Base-by-base conservation (phyloP, 2,113 vertebrate species). In the Melanostigma gelatinosum region DNA sequence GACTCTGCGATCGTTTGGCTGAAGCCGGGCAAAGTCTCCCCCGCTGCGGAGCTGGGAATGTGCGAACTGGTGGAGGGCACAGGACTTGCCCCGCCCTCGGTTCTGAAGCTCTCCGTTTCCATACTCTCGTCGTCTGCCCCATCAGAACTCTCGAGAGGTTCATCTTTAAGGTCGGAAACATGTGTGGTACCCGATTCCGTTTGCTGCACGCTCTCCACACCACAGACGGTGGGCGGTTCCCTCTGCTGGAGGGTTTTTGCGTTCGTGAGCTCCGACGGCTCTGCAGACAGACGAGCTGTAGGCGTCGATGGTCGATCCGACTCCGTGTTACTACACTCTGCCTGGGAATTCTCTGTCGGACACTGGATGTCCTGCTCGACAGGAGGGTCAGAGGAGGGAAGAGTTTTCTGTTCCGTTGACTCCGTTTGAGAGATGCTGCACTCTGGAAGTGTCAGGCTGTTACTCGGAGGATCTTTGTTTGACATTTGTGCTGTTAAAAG, bases 381-480 rank as follows among this genome's bases (percentile, higher is more conserved):
- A 55, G 79, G 65, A 16, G 77, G 46, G 6, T 93, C 93, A 24
- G 84, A 63, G 48, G 48, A 38, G 27, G 84, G 82, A 46, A 58
- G 52, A n/a, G 65, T 44, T 77, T 44, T 91, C 32, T 80, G 77
- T 69, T 94, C 94, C 1, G 55, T 11, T 13, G 87, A 54, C 7
- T n/a, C 86, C 0, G 77, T 44, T 44, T 85, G 82, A 68, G 78
- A 84, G 78, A 61, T 46, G 22, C 79, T 75, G 4, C 75, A 67
- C 52, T 96, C 94, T 73, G 77, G 83, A 83, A 62, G 78, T 46
- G 75, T 60, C 64, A 66, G 88, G 77, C 93, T 95, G 8, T 58
- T 83, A 81, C 69, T 42, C 63, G 73, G 72, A 77, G 83, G 54
- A 52, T 95, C 95, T 89, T 87, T 96, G 86, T 34, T 82, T 5